Percentiles rank a stretch among this genome's conserved stretches.
Conservation (phyloP, 2,113 vertebrate genomes). For the Cinclus cinclus region DNA sequence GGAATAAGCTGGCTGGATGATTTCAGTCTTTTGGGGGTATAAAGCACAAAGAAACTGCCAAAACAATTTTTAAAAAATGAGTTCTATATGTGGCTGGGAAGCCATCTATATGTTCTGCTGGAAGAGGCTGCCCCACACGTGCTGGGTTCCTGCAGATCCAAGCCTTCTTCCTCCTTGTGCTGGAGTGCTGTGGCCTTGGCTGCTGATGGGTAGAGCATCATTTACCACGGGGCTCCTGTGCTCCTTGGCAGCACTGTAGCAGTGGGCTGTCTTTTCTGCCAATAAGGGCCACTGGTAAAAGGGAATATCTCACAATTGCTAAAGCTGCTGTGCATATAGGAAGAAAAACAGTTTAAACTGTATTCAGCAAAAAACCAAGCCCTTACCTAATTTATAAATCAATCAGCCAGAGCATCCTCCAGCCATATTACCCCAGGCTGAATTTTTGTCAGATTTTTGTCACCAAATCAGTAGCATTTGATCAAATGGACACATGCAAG, state of each 20-base stretch:
- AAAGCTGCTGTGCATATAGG: not conserved
- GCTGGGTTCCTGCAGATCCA: not conserved
- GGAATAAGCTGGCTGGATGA: not conserved
- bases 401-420: not conserved
- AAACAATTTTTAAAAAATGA: not conserved
- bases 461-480: not conserved
- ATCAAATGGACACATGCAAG: not conserved
- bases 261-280: not conserved
- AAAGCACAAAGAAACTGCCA: not conserved
- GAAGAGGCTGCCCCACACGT: not conserved
- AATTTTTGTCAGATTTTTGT: not conserved
- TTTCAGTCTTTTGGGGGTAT: not conserved
- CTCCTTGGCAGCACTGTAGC: not conserved
- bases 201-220: not conserved
- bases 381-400: not conserved
- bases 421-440: not conserved
- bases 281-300: not conserved
- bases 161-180: not conserved
- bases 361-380: not conserved
- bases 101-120: conserved; percentile 3
- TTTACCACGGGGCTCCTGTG: not conserved
- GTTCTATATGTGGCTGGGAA: not conserved
- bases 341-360: not conserved
- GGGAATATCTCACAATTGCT: not conserved
- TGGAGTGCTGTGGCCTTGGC: not conserved